phyloP scores from a whole-genome alignment of 2,797 vertebrate species.

The Takifugu ocellatus region DNA sequence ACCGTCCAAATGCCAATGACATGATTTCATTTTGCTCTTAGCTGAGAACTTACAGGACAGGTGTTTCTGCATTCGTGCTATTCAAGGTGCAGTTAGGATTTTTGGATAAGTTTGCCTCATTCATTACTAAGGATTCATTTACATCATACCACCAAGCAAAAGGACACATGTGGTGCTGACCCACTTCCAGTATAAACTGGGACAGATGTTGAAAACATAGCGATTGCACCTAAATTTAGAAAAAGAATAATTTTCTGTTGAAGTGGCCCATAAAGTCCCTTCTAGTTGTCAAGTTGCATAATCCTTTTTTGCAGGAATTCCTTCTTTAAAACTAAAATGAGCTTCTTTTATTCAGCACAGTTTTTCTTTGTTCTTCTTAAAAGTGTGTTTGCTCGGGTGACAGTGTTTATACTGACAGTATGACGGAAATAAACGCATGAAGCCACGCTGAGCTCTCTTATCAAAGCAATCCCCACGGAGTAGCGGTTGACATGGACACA shows the following conservation, averaged over 20 bases:
- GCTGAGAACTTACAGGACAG: too few species aligned
- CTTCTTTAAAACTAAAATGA: background rate
- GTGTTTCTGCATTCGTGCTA: too few species aligned
- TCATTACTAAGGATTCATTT: constrained; percentile 36
- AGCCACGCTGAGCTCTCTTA: constrained; percentile 55
- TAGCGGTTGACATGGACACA: constrained; percentile 62
- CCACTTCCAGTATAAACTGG: constrained; percentile 43
- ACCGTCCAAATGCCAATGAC: constrained; percentile 9
- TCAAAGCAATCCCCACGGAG: constrained; percentile 49
- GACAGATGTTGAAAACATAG: constrained; percentile 2
- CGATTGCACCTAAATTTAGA: too few species aligned
- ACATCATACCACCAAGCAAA: constrained; percentile 12
- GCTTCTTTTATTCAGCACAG: constrained; percentile 14
- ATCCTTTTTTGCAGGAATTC: background rate
- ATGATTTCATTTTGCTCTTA: background rate
- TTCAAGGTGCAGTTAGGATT: background rate
- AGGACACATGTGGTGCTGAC: constrained; percentile 33
- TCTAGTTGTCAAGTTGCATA: too few species aligned
- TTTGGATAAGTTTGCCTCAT: constrained; percentile 7
- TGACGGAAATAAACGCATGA: constrained; percentile 62
- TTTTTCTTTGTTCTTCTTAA: constrained; percentile 18
- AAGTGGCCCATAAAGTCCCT: too few species aligned
- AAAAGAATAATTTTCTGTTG: too few species aligned
- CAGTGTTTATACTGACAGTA: constrained; percentile 44
- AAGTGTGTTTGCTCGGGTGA: constrained; percentile 23